A percentile compares a stretch with the other conserved stretches of the same genome.
Conservation (phyloP, 2,797 vertebrate genomes). For the Limosa lapponica region DNA sequence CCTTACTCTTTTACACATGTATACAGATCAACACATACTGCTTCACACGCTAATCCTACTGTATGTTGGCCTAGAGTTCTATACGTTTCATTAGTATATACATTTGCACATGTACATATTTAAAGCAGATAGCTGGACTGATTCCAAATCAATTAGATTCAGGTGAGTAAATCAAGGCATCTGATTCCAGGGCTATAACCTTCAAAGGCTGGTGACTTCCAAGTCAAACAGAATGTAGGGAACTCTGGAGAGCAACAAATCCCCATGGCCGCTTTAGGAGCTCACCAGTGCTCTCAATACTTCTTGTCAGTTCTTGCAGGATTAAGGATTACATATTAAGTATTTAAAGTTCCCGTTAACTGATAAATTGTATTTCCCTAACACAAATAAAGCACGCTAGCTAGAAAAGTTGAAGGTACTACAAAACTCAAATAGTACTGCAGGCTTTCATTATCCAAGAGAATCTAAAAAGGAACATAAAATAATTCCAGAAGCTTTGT, state of each 20-base stretch:
- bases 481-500: constrained; percentile 58
- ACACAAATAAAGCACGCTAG: not conserved
- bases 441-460: constrained; percentile 45
- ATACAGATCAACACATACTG: not conserved
- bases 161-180: not conserved
- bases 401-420: not conserved
- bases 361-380: not conserved
- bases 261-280: not conserved
- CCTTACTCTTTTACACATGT: not conserved
- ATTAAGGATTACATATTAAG: not conserved
- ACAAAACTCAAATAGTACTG: not conserved
- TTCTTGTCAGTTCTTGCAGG: not conserved
- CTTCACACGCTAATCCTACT: not conserved
- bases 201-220: not conserved
- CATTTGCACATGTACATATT: not conserved
- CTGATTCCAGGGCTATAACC: not conserved
- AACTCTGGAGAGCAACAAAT: not conserved
- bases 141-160: not conserved
- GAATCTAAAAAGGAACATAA: constrained; percentile 37
- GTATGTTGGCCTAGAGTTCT: not conserved
- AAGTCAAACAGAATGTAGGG: constrained; percentile 5
- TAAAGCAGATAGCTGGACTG: not conserved
- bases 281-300: not conserved
- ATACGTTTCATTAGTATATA: not conserved
- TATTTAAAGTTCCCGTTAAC: not conserved